Base-by-base conservation (phyloP, 2,888 invertebrate genomes). In the Chrysina gloriosa region DNA sequence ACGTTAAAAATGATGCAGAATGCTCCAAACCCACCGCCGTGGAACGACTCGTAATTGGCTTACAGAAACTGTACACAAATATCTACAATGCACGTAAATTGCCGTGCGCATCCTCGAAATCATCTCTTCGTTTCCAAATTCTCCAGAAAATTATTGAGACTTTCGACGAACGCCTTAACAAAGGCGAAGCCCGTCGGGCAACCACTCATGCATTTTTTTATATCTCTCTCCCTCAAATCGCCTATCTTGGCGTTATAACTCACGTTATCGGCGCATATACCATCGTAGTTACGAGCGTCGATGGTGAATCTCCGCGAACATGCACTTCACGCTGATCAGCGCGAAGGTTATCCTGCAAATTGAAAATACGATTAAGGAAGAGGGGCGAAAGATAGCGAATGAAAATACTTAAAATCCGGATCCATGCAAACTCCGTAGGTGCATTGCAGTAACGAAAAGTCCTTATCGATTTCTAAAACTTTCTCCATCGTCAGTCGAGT, bases 161-260 rank as follows among this genome's bases (percentile, higher is more conserved):
- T 25, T 19, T 21, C 23, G 14, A 63, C 27, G 16, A 56, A 66
- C 0, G 39, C 23, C 34, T 39, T 56, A 11, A 56, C 34, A 47
- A 66, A 66, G 3, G 19, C 23, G 47, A 66, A 54, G 6, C 66
- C 66, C 31, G 31, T 66, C 4, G 58, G 58, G 19, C 58, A 58
- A 9, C 23, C 58, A 4, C 45, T 45, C 42, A 54, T n/a, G 14
- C 66, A 66, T 31, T 31, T 56, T 3, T 58, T 11, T 31, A 66
- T 58, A 31, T 45, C 45, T 3, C 34, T 47, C 14, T 66, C 45
- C 42, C 34, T 19, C 6, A 56, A 29, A 29, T 29, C 21, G 11
- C 66, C 66, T n/a, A 58, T 6, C 16, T 45, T 66, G 9, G 48
- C 56, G 21, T 56, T 9, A 21, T 31, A 56, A 11, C 5, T 45